phyloP scores from a whole-genome alignment of 2,797 vertebrate genomes.

The Poecilia wingei region DNA sequence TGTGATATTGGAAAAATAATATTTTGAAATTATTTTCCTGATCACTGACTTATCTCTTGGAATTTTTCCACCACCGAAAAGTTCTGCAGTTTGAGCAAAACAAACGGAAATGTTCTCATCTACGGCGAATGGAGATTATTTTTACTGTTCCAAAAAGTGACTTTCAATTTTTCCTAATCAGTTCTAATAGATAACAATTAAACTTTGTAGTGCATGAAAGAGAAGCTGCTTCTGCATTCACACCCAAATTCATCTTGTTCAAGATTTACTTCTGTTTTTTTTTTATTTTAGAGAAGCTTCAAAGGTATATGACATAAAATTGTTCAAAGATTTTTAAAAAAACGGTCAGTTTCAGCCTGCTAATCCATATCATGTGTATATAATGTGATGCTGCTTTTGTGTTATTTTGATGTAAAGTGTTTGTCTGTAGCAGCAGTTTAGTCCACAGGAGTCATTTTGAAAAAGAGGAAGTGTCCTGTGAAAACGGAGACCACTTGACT shows the following conservation, averaged over 20 bases:
- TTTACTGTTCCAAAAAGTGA: conserved; percentile 82
- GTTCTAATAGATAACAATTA: conserved; percentile 82
- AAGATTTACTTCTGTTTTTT: conserved; percentile 28
- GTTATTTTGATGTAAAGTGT: conserved; percentile 67
- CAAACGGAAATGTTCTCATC: conserved; percentile 80
- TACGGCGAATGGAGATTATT: conserved; percentile 78
- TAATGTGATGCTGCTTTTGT: neutral
- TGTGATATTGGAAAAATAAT: conserved; percentile 83
- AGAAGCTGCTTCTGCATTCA: conserved; percentile 58
- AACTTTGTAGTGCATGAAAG: conserved; percentile 74
- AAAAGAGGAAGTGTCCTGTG: conserved; percentile 81
- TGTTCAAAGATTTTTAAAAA: neutral
- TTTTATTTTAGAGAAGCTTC: neutral
- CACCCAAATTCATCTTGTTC: conserved; percentile 46
- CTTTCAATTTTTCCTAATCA: conserved; percentile 80
- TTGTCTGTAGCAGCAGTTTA: conserved; percentile 82
- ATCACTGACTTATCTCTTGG: conserved; percentile 85
- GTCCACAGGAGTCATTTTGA: conserved; percentile 83
- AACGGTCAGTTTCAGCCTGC: neutral
- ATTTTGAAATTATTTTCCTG: conserved; percentile 86
- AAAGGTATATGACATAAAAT: neutral
- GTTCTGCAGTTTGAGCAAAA: conserved; percentile 80
- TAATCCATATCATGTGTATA: neutral
- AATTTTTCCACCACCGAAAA: conserved; percentile 81
- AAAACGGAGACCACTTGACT: conserved; percentile 85